These are phyloP conservation scores for Tenthredo scrophulariae DNA, from an alignment of 2,888 invertebrate species.

Conservation along the genomic window DNA sequence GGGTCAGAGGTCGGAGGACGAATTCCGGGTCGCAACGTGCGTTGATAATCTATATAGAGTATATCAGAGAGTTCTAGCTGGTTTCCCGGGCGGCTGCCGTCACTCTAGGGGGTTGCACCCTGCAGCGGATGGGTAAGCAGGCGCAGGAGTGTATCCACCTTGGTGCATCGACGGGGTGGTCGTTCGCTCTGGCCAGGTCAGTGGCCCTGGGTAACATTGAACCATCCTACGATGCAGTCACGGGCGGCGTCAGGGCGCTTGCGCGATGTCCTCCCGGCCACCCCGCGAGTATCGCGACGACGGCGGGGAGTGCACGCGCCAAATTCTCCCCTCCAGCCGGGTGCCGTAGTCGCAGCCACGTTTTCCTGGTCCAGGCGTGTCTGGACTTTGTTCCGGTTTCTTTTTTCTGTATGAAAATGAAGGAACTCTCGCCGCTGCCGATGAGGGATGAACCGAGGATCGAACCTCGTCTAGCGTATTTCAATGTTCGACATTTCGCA, in stretches of 20 bases:
- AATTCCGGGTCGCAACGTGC: constrained; percentile 52
- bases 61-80: constrained; percentile 64
- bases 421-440: constrained; percentile 58
- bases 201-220: constrained; percentile 78
- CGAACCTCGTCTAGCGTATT: neutral
- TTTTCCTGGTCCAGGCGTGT: constrained; percentile 40
- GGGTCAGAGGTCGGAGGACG: constrained; percentile 50
- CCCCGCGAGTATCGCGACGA: constrained; percentile 43
- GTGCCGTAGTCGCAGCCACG: constrained; percentile 53
- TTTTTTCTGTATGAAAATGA: neutral
- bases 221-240: constrained; percentile 78
- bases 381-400: constrained; percentile 28
- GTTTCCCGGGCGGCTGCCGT: constrained; percentile 70
- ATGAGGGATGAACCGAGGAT: constrained; percentile 45
- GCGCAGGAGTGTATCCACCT: constrained; percentile 74
- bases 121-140: constrained; percentile 60
- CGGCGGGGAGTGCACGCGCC: constrained; percentile 45
- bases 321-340: constrained; percentile 53
- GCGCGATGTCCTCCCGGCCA: constrained; percentile 63
- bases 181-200: constrained; percentile 74
- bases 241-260: constrained; percentile 73
- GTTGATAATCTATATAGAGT: constrained; percentile 73
- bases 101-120: constrained; percentile 58
- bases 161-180: constrained; percentile 74
- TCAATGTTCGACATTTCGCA: neutral